Evolutionary conservation across 2,888 invertebrate species (phyloP).

Genomic region (Zygaena filipendulae): DNA sequence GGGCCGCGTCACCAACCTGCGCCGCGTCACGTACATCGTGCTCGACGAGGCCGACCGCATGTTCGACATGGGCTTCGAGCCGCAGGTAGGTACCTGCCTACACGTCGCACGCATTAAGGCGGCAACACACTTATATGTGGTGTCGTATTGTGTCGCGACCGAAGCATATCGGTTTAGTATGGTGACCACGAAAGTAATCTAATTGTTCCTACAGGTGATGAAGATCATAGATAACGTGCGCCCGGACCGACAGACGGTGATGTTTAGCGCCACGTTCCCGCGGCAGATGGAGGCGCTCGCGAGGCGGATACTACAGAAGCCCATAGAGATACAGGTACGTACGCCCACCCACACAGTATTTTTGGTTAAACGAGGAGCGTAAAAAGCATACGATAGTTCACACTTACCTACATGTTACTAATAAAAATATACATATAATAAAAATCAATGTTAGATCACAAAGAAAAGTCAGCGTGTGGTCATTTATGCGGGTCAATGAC

Average conservation of each 20-base stretch:
- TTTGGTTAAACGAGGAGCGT: too few relatives aligned
- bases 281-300: conserved; percentile 99
- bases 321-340: conserved; percentile 88
- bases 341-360: neutral
- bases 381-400: too few relatives aligned
- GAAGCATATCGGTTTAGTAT: too few relatives aligned
- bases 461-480: too few relatives aligned
- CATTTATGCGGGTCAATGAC: too few relatives aligned
- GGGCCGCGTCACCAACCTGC: conserved; percentile 95
- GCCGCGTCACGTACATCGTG: conserved; percentile 97
- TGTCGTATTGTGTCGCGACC: too few relatives aligned
- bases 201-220: conserved; percentile 82
- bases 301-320: conserved; percentile 90
- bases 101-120: too few relatives aligned
- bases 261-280: conserved; percentile 99
- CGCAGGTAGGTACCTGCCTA: conserved; percentile 76
- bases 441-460: too few relatives aligned
- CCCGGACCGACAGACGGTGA: conserved; percentile 97
- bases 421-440: too few relatives aligned
- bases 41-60: conserved; percentile 99
- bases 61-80: conserved; percentile 99
- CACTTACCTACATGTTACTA: too few relatives aligned
- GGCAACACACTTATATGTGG: too few relatives aligned
- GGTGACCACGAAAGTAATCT: too few relatives aligned
- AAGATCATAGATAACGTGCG: conserved; percentile 96